Evolutionary conservation across 2,888 invertebrate genomes (phyloP), one percentile per base, ranked within the genome.

Genomic region (Shargacucullia verbasci): DNA sequence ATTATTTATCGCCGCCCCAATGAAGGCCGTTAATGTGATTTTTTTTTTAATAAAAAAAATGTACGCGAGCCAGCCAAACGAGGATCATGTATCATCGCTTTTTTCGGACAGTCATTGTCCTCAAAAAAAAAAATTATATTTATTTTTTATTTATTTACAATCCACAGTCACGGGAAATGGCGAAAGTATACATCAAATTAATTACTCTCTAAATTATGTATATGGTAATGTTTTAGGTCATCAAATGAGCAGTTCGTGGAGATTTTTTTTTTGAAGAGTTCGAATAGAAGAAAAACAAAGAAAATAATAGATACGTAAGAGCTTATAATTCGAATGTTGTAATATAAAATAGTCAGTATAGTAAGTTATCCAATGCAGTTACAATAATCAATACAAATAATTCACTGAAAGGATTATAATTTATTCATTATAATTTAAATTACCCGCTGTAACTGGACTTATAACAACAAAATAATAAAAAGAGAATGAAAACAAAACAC

Each of bases 21-120:
- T 93, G 93, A 93, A 92, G 91, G 92, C 88, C 90, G 94, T 92
- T 94, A 94, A 94, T 94, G 92, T 93, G 94, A 94, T 93, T 93
- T 93, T 93, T 93, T n/a, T 93, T 93, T 93, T 91, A 89, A 88
- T 89, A 90, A 91, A 90, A 92, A 92, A 87, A 91, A 86, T 77
- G 75, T 88, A 91, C 87, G 89, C 89, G 87, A 86, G 80, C 89
- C 86, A 84, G 86, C 91, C 89, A 90, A 92, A 92, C 92, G 92
- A 90, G 92, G 90, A 91, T 90, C 93, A 89, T 94, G 93, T 94
- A 94, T 94, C 94, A 94, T 93, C 92, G 89, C 87, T 84, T 84
- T 89, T 92, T 93, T 90, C 84, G 90, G 88, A 90, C 92, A 92
- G 92, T 92, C 92, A 93, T 93, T 93, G 93, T 93, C 88, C 91